Evolutionary conservation across 2,888 invertebrate genomes (phyloP).

Genomic region (Aporophyla nigra): DNA sequence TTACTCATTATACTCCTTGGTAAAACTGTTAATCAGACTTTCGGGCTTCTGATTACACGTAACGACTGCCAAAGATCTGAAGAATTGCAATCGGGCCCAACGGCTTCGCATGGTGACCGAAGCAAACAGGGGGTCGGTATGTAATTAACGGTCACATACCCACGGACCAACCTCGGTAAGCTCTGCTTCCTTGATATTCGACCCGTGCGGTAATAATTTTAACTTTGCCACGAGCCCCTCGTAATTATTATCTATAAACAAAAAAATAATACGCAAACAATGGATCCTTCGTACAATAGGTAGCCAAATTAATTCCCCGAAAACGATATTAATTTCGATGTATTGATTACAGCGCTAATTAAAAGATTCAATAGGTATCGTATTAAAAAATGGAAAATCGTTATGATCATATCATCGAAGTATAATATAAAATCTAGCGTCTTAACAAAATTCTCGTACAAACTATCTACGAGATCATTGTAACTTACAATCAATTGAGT

Average conservation of each 20-base stretch:
- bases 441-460: slow-evolving; percentile 19
- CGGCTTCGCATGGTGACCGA: not conserved
- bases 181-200: not conserved
- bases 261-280: slow-evolving; percentile 6
- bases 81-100: not conserved
- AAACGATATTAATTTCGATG: not conserved
- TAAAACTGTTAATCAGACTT: not conserved
- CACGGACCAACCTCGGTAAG: not conserved
- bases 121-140: no score
- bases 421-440: slow-evolving; percentile 55
- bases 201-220: not conserved
- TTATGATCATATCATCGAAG: slow-evolving; percentile 33
- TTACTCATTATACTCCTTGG: not conserved
- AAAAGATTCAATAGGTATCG: no score
- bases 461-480: slow-evolving; percentile 30
- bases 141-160: not conserved
- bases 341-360: no score
- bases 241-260: not conserved
- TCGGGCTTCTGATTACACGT: no score
- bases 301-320: slow-evolving; percentile 4
- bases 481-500: slow-evolving; percentile 42
- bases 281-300: slow-evolving; percentile 1
- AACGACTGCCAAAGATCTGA: not conserved
- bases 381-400: no score
- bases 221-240: not conserved